Evolutionary conservation across 2,113 vertebrate species (phyloP).

Genomic region (Xenopus laevis): DNA sequence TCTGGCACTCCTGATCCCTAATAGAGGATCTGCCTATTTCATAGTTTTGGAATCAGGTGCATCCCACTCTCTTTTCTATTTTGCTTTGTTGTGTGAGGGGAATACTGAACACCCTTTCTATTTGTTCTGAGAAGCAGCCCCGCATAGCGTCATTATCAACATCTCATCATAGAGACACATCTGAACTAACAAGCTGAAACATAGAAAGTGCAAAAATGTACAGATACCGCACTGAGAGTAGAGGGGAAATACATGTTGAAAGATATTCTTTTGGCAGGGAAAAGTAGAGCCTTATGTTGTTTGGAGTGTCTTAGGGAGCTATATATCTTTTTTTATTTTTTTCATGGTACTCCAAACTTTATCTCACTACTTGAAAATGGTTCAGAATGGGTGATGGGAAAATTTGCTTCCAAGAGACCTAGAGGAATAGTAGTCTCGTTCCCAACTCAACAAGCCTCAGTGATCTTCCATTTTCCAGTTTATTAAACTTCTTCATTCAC

Average conservation of each 20-base stretch:
- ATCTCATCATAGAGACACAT: not conserved
- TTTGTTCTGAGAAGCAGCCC: not conserved
- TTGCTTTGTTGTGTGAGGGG: not conserved
- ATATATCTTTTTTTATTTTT: conserved; percentile 1
- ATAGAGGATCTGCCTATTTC: no score
- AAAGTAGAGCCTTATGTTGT: not conserved
- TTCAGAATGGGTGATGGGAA: conserved; percentile 21
- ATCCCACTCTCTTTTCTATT: not conserved
- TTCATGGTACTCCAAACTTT: conserved; percentile 30
- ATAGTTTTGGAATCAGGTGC: not conserved
- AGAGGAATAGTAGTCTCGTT: not conserved
- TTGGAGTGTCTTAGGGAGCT: not conserved
- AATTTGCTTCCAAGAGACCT: conserved; percentile 27
- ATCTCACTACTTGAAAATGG: conserved; percentile 32
- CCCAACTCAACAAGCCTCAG: conserved; percentile 41
- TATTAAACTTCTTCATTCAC: conserved; percentile 37
- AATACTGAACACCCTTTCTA: not conserved
- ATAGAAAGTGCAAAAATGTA: not conserved
- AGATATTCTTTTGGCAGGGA: not conserved
- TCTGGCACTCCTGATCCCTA: no score
- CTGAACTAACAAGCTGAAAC: not conserved
- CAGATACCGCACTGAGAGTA: not conserved
- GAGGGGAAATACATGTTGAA: not conserved
- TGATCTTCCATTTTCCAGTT: conserved; percentile 27
- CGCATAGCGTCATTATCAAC: not conserved